Percentiles rank a stretch among this genome's conserved stretches.
Evolutionary conservation across 2,888 invertebrate genomes (phyloP).

Genomic region (Synergus laeviventris): DNA sequence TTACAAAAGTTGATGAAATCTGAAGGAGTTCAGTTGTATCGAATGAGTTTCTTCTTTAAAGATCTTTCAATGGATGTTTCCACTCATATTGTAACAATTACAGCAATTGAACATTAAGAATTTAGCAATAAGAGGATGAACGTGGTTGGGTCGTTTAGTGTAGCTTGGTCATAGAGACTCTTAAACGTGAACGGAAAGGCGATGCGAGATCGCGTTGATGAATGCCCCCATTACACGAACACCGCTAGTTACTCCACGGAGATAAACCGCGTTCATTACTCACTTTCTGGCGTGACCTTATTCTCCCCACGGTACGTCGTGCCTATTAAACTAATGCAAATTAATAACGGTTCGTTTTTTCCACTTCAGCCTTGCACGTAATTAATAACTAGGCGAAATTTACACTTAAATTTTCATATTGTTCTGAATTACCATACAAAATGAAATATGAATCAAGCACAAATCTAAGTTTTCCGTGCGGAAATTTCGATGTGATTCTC

Average conservation of each 20-base stretch:
- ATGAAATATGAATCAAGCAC: neutral
- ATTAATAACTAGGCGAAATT: slow-evolving; percentile 18
- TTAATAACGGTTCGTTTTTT: slow-evolving; percentile 67
- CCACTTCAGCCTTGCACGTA: slow-evolving; percentile 34
- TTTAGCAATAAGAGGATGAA: slow-evolving; percentile 11
- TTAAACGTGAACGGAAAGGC: slow-evolving; percentile 70
- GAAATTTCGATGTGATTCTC: too few relatives aligned
- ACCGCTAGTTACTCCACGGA: slow-evolving; percentile 74
- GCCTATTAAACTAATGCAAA: slow-evolving; percentile 71
- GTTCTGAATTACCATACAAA: neutral
- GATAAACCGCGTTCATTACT: slow-evolving; percentile 75
- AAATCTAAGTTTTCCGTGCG: too few relatives aligned
- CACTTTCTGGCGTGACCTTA: slow-evolving; percentile 74
- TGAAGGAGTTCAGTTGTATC: neutral
- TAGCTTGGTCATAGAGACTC: slow-evolving; percentile 55
- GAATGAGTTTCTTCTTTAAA: neutral
- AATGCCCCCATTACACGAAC: slow-evolving; percentile 75
- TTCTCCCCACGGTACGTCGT: slow-evolving; percentile 59
- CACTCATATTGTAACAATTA: neutral
- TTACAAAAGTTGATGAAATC: neutral
- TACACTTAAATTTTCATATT: neutral
- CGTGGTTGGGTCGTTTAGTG: slow-evolving; percentile 9
- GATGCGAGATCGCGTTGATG: slow-evolving; percentile 73
- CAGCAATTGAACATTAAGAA: neutral
- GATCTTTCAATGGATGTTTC: neutral